Conservation (phyloP, 1,140 invertebrate species). For the Aphidius gifuensis region DNA sequence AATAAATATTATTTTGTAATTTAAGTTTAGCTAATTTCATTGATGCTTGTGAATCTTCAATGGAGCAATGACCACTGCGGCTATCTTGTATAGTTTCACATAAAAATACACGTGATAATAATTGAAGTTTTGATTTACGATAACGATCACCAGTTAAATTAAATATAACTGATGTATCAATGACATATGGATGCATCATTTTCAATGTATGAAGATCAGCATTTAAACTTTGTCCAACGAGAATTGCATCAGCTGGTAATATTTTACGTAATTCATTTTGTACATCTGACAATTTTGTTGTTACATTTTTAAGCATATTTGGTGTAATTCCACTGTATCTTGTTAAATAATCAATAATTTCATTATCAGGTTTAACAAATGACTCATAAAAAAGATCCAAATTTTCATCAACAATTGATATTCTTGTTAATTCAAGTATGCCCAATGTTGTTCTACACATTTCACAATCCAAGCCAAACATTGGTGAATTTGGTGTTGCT, state of each 20-base stretch:
- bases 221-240: constrained; percentile 91
- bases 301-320: constrained; percentile 69
- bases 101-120: constrained; percentile 72
- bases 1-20: constrained; percentile 70
- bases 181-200: constrained; percentile 94
- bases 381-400: constrained; percentile 74
- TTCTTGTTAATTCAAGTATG: constrained; percentile 75
- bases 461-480: constrained; percentile 93
- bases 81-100: constrained; percentile 74
- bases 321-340: constrained; percentile 80
- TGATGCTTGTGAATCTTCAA: constrained; percentile 80
- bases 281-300: constrained; percentile 75
- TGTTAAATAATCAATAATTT: constrained; percentile 86
- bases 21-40: constrained; percentile 86
- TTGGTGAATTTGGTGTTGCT: constrained; percentile 74
- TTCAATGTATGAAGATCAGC: constrained; percentile 82
- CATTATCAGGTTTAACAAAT: constrained; percentile 79
- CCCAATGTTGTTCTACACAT: constrained; percentile 81
- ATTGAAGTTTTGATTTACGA: constrained; percentile 73
- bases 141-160: constrained; percentile 74
- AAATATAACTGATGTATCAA: constrained; percentile 90
- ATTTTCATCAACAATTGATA: constrained; percentile 84
- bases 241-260: constrained; percentile 83
- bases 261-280: constrained; percentile 69
- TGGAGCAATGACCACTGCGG: constrained; percentile 75